Evolutionary conservation across 1,140 invertebrate genomes (phyloP).

Genomic region (Drosophila littoralis): DNA sequence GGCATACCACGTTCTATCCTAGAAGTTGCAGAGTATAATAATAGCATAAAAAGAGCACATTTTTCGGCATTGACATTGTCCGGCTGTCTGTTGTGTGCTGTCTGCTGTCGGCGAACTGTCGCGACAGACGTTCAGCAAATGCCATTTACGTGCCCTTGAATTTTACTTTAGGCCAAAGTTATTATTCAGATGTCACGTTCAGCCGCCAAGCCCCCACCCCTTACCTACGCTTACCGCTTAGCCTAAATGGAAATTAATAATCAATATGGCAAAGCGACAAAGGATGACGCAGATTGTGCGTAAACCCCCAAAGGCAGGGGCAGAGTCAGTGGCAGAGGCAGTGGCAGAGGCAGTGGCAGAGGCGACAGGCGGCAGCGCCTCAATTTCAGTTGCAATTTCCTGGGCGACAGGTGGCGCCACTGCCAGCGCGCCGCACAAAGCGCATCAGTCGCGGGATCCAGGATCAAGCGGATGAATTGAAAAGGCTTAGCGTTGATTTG

Average conservation of each 20-base stretch:
- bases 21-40: conserved; percentile 1
- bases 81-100: background rate
- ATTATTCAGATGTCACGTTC: conserved; percentile 27
- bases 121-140: conserved; percentile 29
- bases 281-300: conserved; percentile 13
- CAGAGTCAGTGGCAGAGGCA: conserved; percentile 9
- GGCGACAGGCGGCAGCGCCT: conserved; percentile 33
- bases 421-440: background rate
- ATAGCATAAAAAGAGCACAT: background rate
- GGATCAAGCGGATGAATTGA: conserved; percentile 36
- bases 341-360: background rate
- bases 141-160: conserved; percentile 64
- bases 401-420: conserved; percentile 27
- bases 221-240: background rate
- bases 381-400: conserved; percentile 52
- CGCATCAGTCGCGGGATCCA: conserved; percentile 9
- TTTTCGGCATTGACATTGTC: conserved; percentile 39
- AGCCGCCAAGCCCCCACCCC: no score
- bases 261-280: conserved; percentile 47
- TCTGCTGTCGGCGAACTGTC: background rate
- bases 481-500: conserved; percentile 47
- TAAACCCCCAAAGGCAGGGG: conserved; percentile 3
- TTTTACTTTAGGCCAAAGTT: conserved; percentile 24
- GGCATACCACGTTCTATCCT: background rate
- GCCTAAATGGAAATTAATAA: conserved; percentile 54